These are phyloP conservation scores for Nothobranchius furzeri DNA, from an alignment of 2,113 vertebrate species.

Conservation along the genomic window DNA sequence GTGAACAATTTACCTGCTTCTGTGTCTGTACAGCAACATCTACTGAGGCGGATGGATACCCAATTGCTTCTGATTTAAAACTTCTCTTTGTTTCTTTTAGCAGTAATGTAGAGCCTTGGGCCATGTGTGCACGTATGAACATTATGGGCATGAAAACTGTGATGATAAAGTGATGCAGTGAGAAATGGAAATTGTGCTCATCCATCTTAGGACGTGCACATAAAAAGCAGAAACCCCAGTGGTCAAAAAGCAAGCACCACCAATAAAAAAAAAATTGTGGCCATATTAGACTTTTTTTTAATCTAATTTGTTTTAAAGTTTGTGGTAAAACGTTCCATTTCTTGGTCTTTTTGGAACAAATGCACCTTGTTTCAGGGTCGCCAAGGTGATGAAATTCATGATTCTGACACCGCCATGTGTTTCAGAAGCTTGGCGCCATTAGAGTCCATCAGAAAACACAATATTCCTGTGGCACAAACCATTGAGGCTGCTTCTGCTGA, in stretches of 20 bases:
- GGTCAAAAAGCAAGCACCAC: constrained; percentile 3
- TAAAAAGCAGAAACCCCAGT: neutral
- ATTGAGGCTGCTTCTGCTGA: too few relatives aligned
- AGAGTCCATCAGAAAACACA: too few relatives aligned
- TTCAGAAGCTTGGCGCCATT: too few relatives aligned
- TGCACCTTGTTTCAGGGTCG: too few relatives aligned
- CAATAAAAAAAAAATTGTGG: constrained; percentile 13
- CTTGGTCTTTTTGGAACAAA: too few relatives aligned
- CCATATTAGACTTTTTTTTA: too few relatives aligned
- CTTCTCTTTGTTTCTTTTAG: constrained; percentile 68
- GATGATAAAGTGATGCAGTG: constrained; percentile 78
- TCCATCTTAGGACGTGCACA: constrained; percentile 68
- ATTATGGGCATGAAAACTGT: constrained; percentile 62
- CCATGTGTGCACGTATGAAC: constrained; percentile 31
- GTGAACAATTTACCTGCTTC: neutral
- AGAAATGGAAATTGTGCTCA: constrained; percentile 81
- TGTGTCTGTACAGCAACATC: constrained; percentile 9
- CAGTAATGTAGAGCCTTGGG: constrained; percentile 77
- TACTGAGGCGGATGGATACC: constrained; percentile 36
- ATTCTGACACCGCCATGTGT: too few relatives aligned
- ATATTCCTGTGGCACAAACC: too few relatives aligned
- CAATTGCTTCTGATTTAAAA: constrained; percentile 61
- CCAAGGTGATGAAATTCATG: too few relatives aligned
- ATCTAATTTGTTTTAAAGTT: too few relatives aligned
- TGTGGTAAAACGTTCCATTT: too few relatives aligned